Evolutionary conservation across 1,140 invertebrate species (phyloP).

Genomic region (Eubasilissa regina): DNA sequence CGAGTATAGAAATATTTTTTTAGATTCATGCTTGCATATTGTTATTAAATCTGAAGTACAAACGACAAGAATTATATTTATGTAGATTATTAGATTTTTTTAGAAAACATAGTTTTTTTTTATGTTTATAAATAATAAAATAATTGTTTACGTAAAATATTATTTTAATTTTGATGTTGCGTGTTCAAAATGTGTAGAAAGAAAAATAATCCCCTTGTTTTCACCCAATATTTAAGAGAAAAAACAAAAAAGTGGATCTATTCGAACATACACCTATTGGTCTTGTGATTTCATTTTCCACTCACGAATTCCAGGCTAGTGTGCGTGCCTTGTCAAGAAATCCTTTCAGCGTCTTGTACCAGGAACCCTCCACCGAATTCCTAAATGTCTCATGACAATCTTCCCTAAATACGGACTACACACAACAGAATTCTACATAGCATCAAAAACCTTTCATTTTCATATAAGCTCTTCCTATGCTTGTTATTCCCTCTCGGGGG

Average conservation of each 20-base stretch:
- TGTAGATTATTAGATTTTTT: too few relatives aligned
- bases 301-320: constrained; percentile 24
- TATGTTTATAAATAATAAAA: too few relatives aligned
- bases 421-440: constrained; percentile 13
- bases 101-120: too few relatives aligned
- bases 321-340: constrained; percentile 27
- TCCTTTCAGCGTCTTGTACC: constrained; percentile 23
- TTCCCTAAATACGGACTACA: constrained; percentile 25
- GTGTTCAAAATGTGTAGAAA: too few relatives aligned
- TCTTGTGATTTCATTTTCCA: constrained; percentile 11
- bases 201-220: too few relatives aligned
- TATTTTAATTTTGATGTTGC: too few relatives aligned
- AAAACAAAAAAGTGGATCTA: constrained; percentile 2
- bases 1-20: too few relatives aligned
- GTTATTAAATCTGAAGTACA: too few relatives aligned
- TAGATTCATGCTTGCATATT: too few relatives aligned
- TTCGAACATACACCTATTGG: constrained; percentile 12
- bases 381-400: constrained; percentile 33
- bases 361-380: constrained; percentile 15
- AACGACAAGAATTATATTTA: too few relatives aligned
- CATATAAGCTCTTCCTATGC: constrained; percentile 9
- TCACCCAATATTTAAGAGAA: neutral
- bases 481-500: constrained; percentile 12
- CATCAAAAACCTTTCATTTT: constrained; percentile 34
- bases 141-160: too few relatives aligned